Percentiles rank a stretch among this genome's conserved stretches.
These are phyloP conservation scores for Stegophylla sp. DNA, from an alignment of 2,888 invertebrate species.

Conservation along the genomic window DNA sequence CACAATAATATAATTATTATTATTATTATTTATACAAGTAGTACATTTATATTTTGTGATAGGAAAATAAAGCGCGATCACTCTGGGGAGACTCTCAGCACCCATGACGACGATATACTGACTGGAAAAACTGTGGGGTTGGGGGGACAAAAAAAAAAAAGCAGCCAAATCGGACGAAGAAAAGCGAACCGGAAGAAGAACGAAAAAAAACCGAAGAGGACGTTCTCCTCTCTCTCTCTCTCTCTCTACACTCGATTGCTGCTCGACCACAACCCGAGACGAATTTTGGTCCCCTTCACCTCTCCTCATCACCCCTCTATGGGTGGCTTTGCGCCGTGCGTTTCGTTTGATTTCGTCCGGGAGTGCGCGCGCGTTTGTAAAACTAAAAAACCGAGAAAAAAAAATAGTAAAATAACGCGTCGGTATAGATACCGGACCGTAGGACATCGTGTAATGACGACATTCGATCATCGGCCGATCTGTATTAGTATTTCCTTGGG, in stretches of 20 bases:
- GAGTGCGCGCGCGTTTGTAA: not conserved
- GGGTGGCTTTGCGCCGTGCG: not conserved
- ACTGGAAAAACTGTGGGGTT: too few relatives aligned
- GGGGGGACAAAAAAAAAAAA: not conserved
- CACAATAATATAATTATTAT: too few relatives aligned
- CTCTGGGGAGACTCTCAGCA: too few relatives aligned
- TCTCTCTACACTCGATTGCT: too few relatives aligned
- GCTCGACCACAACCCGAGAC: conserved; percentile 22
- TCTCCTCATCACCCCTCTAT: not conserved
- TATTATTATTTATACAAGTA: too few relatives aligned
- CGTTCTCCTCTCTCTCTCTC: conserved; percentile 20
- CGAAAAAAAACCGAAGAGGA: not conserved
- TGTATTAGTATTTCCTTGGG: too few relatives aligned
- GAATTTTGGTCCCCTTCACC: conserved; percentile 2
- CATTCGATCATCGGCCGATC: too few relatives aligned
- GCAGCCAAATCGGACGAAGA: not conserved
- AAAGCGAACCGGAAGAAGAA: not conserved
- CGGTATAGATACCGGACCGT: not conserved
- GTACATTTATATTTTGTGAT: too few relatives aligned
- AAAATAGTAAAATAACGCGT: not conserved
- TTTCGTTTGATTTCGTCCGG: conserved; percentile 48
- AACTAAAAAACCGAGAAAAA: too few relatives aligned
- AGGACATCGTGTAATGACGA: not conserved
- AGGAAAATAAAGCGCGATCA: too few relatives aligned
- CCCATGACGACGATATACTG: not conserved